phyloP scores from a whole-genome alignment of 2,797 vertebrate genomes.

The Takifugu rubripes region DNA sequence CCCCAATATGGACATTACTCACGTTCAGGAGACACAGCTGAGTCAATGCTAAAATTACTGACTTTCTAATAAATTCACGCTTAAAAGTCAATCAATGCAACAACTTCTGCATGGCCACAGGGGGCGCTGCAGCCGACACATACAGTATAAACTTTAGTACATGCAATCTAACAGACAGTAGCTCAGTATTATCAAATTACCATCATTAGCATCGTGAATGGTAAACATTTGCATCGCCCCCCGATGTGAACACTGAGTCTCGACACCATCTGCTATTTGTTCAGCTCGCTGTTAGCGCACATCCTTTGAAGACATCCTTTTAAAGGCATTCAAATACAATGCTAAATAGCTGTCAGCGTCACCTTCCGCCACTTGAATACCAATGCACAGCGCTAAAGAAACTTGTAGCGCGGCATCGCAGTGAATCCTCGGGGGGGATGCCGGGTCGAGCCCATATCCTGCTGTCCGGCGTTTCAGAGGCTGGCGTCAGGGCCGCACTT shows the following conservation, averaged over 20 bases:
- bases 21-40: too few species aligned
- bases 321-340: slow-evolving; percentile 72
- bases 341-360: slow-evolving; percentile 72
- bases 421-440: slow-evolving; percentile 8
- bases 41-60: too few species aligned
- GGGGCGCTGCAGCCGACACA: too few species aligned
- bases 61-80: too few species aligned
- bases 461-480: slow-evolving; percentile 5
- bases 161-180: background rate
- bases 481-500: slow-evolving; percentile 7
- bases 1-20: slow-evolving; percentile 47
- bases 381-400: slow-evolving; percentile 38
- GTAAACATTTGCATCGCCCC: slow-evolving; percentile 68
- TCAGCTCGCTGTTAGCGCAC: slow-evolving; percentile 57
- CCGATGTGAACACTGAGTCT: slow-evolving; percentile 67
- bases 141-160: too few species aligned
- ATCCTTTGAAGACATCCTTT: slow-evolving; percentile 68
- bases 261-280: slow-evolving; percentile 78
- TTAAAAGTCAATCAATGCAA: too few species aligned
- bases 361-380: slow-evolving; percentile 52
- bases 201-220: slow-evolving; percentile 65
- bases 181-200: slow-evolving; percentile 45
- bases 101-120: too few species aligned
- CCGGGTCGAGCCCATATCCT: slow-evolving; percentile 11
- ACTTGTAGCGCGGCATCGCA: slow-evolving; percentile 16